These are phyloP conservation scores for Nannobrachium achirus DNA, from an alignment of 2,113 vertebrate species.

Conservation along the genomic window DNA sequence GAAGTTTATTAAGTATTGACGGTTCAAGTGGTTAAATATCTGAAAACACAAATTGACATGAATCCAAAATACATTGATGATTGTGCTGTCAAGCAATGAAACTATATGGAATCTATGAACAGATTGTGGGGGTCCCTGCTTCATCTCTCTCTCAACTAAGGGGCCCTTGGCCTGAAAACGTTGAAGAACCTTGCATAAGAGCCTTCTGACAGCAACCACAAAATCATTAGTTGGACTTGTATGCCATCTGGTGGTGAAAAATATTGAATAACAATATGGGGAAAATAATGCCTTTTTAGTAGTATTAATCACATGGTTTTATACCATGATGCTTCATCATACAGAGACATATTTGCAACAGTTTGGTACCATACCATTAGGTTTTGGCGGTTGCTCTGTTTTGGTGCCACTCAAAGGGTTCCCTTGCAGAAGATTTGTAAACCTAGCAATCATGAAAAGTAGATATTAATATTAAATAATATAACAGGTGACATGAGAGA, in stretches of 20 bases:
- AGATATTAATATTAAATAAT: slow-evolving; percentile 3
- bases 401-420: slow-evolving; percentile 55
- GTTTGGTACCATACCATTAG: slow-evolving; percentile 48
- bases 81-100: no score
- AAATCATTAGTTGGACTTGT: background rate
- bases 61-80: no score
- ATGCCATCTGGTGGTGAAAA: slow-evolving; percentile 8
- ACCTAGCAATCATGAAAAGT: slow-evolving; percentile 56
- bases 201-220: background rate
- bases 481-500: background rate
- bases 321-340: background rate
- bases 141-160: no score
- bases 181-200: no score
- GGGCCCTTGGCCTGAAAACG: no score
- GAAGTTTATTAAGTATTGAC: no score
- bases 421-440: slow-evolving; percentile 79
- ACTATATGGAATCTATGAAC: no score
- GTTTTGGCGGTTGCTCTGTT: slow-evolving; percentile 43
- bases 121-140: no score
- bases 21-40: no score
- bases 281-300: background rate
- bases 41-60: no score
- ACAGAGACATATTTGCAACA: background rate
- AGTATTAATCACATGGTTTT: slow-evolving; percentile 2
- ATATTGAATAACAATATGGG: background rate